Conservation (phyloP, 2,113 vertebrate species). For the Pseudolaguvia tuberculata region DNA sequence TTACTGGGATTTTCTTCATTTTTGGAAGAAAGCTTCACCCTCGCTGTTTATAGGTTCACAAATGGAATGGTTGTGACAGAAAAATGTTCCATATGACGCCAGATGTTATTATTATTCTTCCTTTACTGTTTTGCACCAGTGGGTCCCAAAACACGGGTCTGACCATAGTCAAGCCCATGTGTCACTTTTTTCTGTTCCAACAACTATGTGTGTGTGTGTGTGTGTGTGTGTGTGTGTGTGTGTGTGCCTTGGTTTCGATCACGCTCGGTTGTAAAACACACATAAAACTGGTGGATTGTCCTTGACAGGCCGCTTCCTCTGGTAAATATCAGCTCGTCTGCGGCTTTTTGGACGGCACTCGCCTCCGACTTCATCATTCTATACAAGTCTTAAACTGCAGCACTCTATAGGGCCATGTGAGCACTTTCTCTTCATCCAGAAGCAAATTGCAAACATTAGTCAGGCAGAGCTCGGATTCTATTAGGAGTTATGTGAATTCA, state of each 20-base stretch:
- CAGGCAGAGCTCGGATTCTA: slow-evolving; percentile 10
- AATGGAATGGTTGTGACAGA: background rate
- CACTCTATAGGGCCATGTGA: background rate
- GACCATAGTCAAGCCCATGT: background rate
- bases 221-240: slow-evolving; percentile 19
- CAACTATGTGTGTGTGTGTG: slow-evolving; percentile 25
- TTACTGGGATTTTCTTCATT: slow-evolving; percentile 23
- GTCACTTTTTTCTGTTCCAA: background rate
- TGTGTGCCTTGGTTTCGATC: slow-evolving; percentile 29
- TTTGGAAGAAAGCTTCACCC: slow-evolving; percentile 1
- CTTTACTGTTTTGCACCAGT: too few relatives aligned
- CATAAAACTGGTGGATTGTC: slow-evolving; percentile 32
- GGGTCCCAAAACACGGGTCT: too few relatives aligned
- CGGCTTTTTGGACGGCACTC: background rate
- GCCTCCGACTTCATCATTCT: slow-evolving; percentile 1
- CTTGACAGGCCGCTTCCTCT: slow-evolving; percentile 29
- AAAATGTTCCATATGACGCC: background rate
- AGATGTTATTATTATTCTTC: background rate
- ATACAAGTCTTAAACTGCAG: slow-evolving; percentile 10
- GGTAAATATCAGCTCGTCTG: slow-evolving; percentile 30
- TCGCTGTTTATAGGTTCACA: background rate
- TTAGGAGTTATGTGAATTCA: slow-evolving; percentile 11
- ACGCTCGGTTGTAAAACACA: slow-evolving; percentile 28
- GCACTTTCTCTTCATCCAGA: slow-evolving; percentile 17
- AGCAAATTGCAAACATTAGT: background rate